A percentile compares a stretch with the other conserved stretches of the same genome.
phyloP scores from a whole-genome alignment of 2,113 vertebrate species.

The Podarcis cretensis region DNA sequence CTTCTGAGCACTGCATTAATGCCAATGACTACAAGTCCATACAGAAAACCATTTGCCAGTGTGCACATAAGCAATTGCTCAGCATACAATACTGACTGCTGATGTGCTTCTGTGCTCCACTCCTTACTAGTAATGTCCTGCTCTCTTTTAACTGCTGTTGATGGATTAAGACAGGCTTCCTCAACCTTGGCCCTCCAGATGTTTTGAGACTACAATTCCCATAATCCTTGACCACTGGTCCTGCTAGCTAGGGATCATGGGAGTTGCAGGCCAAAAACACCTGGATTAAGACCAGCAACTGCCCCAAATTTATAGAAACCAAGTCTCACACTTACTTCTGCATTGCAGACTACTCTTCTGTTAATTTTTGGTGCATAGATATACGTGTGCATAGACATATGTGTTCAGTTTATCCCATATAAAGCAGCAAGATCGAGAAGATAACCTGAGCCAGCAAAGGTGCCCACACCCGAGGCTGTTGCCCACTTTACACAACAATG shows the following conservation, averaged over 20 bases:
- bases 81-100: not conserved
- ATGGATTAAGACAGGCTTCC: too few species aligned
- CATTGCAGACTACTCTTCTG: not conserved
- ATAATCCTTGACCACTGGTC: too few species aligned
- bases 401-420: too few species aligned
- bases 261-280: too few species aligned
- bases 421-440: not conserved
- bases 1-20: not conserved
- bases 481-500: too few species aligned
- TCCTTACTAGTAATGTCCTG: not conserved
- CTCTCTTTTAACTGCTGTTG: too few species aligned
- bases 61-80: not conserved
- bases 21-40: not conserved
- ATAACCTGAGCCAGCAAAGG: not conserved
- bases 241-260: too few species aligned
- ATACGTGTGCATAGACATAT: too few species aligned
- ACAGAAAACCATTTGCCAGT: not conserved
- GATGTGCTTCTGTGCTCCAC: too few species aligned
- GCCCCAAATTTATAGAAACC: not conserved
- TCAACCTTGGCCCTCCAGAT: too few species aligned
- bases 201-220: too few species aligned
- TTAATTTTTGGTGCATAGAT: too few species aligned
- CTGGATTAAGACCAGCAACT: not conserved
- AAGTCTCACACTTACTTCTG: not conserved
- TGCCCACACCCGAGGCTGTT: rapidly evolving